These are phyloP conservation scores for Drosophila pseudoobscura DNA, from an alignment of 1,140 invertebrate genomes.

Conservation along the genomic window DNA sequence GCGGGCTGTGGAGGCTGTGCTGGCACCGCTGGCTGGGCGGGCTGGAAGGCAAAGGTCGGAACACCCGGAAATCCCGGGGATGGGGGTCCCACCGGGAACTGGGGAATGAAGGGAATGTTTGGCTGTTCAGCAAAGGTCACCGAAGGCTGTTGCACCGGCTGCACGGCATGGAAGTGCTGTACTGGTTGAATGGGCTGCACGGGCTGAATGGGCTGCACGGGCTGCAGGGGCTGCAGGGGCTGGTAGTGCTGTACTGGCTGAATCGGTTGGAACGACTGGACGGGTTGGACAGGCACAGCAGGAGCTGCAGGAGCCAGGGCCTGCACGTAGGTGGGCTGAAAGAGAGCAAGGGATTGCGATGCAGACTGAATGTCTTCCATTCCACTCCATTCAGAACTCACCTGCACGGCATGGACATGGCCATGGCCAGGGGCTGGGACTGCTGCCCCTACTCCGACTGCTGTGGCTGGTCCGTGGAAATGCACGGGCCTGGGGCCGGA, in stretches of 20 bases:
- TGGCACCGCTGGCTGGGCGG: constrained; percentile 31
- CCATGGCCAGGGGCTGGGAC: constrained; percentile 9
- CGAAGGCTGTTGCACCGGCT: constrained; percentile 45
- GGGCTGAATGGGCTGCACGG: constrained; percentile 7
- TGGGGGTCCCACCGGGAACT: constrained; percentile 31
- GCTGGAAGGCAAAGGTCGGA: constrained; percentile 56
- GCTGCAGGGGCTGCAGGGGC: constrained; percentile 8
- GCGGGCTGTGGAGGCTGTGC: constrained; percentile 29
- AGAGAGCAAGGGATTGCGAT: not conserved
- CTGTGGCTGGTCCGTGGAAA: constrained; percentile 36
- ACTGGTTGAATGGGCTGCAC: constrained; percentile 30
- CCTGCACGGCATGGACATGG: constrained; percentile 59
- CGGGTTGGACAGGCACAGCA: constrained; percentile 28
- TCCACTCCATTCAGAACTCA: constrained; percentile 4
- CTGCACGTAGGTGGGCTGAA: constrained; percentile 57
- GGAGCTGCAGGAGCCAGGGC: constrained; percentile 42
- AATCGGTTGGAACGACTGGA: constrained; percentile 19
- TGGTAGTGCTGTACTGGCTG: constrained; percentile 6
- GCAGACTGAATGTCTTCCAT: too few relatives aligned
- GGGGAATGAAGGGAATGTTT: constrained; percentile 20
- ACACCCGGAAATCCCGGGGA: constrained; percentile 14
- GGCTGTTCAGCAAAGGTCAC: constrained; percentile 28
- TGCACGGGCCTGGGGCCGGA: constrained; percentile 56
- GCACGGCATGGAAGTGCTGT: constrained; percentile 42
- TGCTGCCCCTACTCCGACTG: too few relatives aligned